Conservation (phyloP, 2,113 vertebrate species). For the Megaleporinus macrocephalus region DNA sequence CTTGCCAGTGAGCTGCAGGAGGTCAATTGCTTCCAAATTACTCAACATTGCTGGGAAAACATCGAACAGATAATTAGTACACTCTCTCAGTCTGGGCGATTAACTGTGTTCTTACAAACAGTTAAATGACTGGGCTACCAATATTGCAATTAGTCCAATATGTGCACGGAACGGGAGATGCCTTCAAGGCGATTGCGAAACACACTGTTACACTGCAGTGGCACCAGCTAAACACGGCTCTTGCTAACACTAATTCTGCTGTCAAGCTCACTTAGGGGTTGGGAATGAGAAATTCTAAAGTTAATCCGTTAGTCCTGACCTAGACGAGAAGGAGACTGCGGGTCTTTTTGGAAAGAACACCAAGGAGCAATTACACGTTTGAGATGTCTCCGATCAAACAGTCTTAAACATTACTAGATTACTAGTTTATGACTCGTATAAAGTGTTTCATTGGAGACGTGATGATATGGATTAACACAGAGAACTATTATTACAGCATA, state of each 20-base stretch:
- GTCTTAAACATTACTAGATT: background rate
- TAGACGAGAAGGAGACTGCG: background rate
- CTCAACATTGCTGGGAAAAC: conserved; percentile 61
- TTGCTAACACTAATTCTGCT: conserved; percentile 35
- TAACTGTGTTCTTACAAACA: conserved; percentile 58
- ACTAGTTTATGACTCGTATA: background rate
- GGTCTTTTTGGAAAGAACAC: background rate
- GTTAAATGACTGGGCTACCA: conserved; percentile 48
- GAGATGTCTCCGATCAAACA: background rate
- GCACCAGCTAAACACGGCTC: conserved; percentile 40
- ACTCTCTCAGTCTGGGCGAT: conserved; percentile 56
- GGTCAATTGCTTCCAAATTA: conserved; percentile 66
- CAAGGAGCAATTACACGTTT: conserved; percentile 10
- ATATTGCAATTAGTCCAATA: conserved; percentile 63
- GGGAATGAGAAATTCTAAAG: conserved; percentile 23
- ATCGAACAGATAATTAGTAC: conserved; percentile 63
- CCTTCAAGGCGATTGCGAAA: conserved; percentile 47
- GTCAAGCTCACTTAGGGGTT: conserved; percentile 42
- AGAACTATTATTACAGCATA: background rate
- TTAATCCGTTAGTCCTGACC: conserved; percentile 12
- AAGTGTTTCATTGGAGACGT: background rate
- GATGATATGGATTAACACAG: background rate
- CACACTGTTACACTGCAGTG: conserved; percentile 41
- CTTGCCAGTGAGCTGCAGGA: conserved; percentile 59
- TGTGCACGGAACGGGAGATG: conserved; percentile 50